These are phyloP conservation scores for Phycodurus eques DNA, from an alignment of 2,113 vertebrate species.

Conservation along the genomic window DNA sequence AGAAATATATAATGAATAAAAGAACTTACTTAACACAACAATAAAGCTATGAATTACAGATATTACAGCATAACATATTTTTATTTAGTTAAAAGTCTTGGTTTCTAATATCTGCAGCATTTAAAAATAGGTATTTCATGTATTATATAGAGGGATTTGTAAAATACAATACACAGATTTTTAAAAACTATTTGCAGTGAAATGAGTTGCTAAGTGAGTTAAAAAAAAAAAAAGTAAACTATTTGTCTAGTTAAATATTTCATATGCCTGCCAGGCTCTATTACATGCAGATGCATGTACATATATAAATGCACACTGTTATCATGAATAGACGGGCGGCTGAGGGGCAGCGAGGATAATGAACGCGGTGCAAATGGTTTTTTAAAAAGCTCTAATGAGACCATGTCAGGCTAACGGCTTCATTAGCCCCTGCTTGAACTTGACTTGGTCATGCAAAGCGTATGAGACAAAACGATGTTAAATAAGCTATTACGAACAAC, in stretches of 20 bases:
- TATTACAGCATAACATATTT: no score
- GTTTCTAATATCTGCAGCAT: no score
- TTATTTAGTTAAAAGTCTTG: no score
- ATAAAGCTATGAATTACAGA: no score
- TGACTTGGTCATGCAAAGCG: constrained; percentile 12
- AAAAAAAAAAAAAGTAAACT: neutral
- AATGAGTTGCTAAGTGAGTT: neutral
- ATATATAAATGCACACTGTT: constrained; percentile 5
- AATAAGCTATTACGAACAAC: neutral
- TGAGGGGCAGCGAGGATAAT: constrained; percentile 32
- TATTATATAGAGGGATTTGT: no score
- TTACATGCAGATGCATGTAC: constrained; percentile 10
- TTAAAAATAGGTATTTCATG: no score
- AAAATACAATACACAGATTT: no score
- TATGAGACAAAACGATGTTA: constrained; percentile 3
- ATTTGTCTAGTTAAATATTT: constrained; percentile 12
- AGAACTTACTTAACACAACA: no score
- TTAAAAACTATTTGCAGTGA: no score
- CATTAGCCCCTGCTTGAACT: constrained; percentile 25
- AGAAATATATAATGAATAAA: no score
- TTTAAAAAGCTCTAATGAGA: constrained; percentile 36
- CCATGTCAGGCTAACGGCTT: constrained; percentile 18
- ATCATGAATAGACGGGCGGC: constrained; percentile 20
- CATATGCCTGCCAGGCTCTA: constrained; percentile 7
- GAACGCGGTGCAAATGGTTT: constrained; percentile 29